These are phyloP conservation scores for Typhlichthys eigenmanni DNA, from an alignment of 2,797 vertebrate species.

Conservation along the genomic window DNA sequence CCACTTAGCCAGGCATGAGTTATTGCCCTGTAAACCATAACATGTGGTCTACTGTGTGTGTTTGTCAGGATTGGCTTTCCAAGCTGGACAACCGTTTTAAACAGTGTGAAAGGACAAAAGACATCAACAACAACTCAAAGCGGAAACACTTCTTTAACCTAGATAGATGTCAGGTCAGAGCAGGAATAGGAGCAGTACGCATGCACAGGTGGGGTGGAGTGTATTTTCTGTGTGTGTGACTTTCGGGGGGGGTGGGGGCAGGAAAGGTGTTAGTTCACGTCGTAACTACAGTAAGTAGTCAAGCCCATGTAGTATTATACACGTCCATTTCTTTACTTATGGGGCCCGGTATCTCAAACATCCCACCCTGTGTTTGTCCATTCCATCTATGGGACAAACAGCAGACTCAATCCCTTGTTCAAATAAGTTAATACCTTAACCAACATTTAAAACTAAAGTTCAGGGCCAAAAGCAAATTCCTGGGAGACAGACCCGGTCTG, in stretches of 20 bases:
- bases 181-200: constrained; percentile 9
- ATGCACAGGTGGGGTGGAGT: constrained; percentile 18
- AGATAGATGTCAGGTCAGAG: background rate
- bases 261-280: constrained; percentile 22
- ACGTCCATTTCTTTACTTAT: constrained; percentile 50
- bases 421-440: constrained; percentile 75
- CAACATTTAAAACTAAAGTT: constrained; percentile 75
- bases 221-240: constrained; percentile 8
- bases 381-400: constrained; percentile 63
- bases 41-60: constrained; percentile 10
- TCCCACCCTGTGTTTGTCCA: constrained; percentile 64
- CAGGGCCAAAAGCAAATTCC: constrained; percentile 69
- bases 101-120: constrained; percentile 10
- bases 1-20: constrained; percentile 3
- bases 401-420: constrained; percentile 61
- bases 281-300: constrained; percentile 32
- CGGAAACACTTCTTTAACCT: background rate
- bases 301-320: constrained; percentile 34
- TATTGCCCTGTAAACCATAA: constrained; percentile 18
- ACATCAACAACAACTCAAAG: background rate
- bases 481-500: constrained; percentile 42
- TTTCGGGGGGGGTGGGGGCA: constrained; percentile 2
- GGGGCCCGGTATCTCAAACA: constrained; percentile 57
- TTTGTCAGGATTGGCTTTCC: constrained; percentile 23
- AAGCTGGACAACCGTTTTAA: constrained; percentile 20